Percentiles rank a stretch among this genome's conserved stretches.
Conservation (phyloP, 2,797 vertebrate genomes). For the Menidia menidia region DNA sequence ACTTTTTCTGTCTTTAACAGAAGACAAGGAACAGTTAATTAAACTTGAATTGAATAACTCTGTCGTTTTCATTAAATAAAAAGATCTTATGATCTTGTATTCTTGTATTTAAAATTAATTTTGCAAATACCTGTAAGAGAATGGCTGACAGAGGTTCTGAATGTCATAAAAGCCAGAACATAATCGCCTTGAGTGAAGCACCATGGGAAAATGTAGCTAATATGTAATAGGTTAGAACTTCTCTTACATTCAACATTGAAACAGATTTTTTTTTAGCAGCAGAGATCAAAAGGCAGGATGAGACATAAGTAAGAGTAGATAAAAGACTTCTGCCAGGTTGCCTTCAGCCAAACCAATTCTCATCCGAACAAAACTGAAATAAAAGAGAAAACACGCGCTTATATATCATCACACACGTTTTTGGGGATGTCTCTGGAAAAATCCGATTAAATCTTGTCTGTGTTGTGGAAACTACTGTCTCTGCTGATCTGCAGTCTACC, state of each 20-base stretch:
- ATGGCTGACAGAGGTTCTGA: no score
- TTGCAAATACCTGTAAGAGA: no score
- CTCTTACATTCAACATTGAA: slow-evolving; percentile 15
- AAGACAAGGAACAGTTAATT: no score
- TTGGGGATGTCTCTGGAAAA: slow-evolving; percentile 3
- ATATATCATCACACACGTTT: slow-evolving; percentile 6
- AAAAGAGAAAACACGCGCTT: neutral
- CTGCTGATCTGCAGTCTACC: slow-evolving; percentile 19
- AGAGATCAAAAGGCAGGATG: slow-evolving; percentile 60
- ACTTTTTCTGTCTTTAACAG: no score
- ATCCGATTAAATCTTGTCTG: slow-evolving; percentile 1
- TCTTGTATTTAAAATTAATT: no score
- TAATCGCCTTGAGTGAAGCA: no score
- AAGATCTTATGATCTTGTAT: no score
- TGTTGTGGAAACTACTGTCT: slow-evolving; percentile 13
- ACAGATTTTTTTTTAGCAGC: slow-evolving; percentile 48
- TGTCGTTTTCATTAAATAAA: no score
- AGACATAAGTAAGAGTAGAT: slow-evolving; percentile 62
- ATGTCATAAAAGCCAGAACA: no score
- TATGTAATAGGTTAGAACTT: slow-evolving; percentile 6
- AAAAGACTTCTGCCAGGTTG: slow-evolving; percentile 46
- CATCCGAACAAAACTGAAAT: slow-evolving; percentile 13
- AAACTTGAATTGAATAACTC: no score
- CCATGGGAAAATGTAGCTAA: no score
- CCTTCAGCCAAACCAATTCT: slow-evolving; percentile 25